phyloP scores from a whole-genome alignment of 2,113 vertebrate genomes.

The Bothrops jararaca region DNA sequence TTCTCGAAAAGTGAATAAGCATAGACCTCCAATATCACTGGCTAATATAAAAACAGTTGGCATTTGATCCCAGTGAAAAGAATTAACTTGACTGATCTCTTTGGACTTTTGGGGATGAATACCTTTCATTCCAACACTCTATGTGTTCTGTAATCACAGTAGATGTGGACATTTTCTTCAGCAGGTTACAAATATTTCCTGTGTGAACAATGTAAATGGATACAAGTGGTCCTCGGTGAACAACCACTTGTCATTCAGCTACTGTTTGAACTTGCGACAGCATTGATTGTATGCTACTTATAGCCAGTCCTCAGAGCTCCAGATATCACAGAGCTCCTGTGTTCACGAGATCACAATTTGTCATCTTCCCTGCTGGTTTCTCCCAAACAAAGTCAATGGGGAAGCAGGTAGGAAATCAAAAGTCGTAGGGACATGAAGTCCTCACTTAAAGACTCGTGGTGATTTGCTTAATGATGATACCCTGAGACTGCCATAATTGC shows the following conservation, averaged over 20 bases:
- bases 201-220: slow-evolving; percentile 3
- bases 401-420: not conserved
- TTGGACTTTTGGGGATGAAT: slow-evolving; percentile 28
- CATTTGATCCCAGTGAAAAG: not conserved
- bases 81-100: slow-evolving; percentile 17
- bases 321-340: not conserved
- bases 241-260: not conserved
- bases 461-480: not conserved
- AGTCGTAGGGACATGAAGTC: not conserved
- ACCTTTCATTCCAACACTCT: slow-evolving; percentile 2
- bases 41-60: not conserved
- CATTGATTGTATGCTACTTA: not conserved
- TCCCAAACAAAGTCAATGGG: not conserved
- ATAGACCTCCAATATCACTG: slow-evolving; percentile 2
- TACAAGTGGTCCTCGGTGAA: not conserved
- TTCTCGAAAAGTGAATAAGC: slow-evolving; percentile 11
- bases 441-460: not conserved
- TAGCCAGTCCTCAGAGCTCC: not conserved
- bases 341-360: not conserved
- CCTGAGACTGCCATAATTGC: not conserved
- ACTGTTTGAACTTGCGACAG: not conserved
- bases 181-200: slow-evolving; percentile 21
- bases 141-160: not conserved
- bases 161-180: not conserved
- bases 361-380: not conserved